Evolutionary conservation across 2,888 invertebrate genomes (phyloP).

Genomic region (Phragmatobia fuliginosa): DNA sequence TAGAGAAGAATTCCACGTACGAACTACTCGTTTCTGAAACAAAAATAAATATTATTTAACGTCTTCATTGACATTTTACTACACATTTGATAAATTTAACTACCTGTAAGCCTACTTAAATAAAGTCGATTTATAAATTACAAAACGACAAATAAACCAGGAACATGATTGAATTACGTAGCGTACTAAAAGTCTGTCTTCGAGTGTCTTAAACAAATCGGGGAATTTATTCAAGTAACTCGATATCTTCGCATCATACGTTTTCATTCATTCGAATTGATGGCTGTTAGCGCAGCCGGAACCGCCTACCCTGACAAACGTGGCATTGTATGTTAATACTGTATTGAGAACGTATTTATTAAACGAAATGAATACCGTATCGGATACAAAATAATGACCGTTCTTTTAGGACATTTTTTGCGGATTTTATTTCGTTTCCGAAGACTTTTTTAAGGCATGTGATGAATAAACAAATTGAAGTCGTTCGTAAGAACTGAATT

Average conservation of each 20-base stretch:
- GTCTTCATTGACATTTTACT: too few species aligned
- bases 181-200: neutral
- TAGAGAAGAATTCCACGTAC: neutral
- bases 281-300: conserved; percentile 38
- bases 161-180: neutral
- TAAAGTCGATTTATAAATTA: neutral
- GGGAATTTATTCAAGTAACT: conserved; percentile 18
- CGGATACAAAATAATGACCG: conserved; percentile 21
- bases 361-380: conserved; percentile 47
- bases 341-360: conserved; percentile 53
- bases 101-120: too few species aligned
- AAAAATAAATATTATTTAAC: neutral
- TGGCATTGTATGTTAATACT: conserved; percentile 56
- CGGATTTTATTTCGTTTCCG: conserved; percentile 23
- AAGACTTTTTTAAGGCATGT: neutral
- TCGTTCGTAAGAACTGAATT: neutral
- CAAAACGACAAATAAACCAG: neutral
- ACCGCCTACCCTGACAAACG: conserved; percentile 33
- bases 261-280: conserved; percentile 44
- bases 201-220: neutral
- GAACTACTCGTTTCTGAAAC: neutral
- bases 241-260: conserved; percentile 39
- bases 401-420: conserved; percentile 27
- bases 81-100: too few species aligned
- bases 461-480: neutral